Conservation (phyloP, 2,797 vertebrate genomes). For the Sebastes matsubarae region DNA sequence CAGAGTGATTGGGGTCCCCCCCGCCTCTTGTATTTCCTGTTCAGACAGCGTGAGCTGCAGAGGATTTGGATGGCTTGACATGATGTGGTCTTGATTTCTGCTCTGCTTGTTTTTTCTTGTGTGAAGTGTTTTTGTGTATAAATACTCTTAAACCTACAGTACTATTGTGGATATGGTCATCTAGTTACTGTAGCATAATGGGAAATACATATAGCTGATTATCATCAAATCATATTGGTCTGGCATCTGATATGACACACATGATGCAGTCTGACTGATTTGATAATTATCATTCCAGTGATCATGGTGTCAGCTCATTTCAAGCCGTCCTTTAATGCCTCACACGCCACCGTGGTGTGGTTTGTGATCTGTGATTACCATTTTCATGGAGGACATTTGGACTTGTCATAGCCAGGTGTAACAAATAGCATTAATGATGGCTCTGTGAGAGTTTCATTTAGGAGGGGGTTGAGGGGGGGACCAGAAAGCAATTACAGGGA, state of each 20-base stretch:
- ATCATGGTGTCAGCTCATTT: neutral
- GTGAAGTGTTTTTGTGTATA: neutral
- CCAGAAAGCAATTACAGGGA: neutral
- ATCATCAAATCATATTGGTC: neutral
- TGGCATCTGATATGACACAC: neutral
- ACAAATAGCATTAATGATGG: neutral
- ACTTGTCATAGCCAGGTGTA: neutral
- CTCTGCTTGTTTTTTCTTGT: neutral
- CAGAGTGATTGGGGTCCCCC: slow-evolving; percentile 23
- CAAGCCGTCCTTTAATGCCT: neutral
- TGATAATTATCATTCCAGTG: neutral
- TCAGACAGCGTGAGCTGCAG: neutral
- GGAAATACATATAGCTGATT: neutral
- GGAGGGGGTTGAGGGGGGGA: neutral
- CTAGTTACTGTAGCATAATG: neutral
- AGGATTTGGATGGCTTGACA: slow-evolving; percentile 1
- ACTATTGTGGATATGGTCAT: neutral
- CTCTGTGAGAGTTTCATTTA: neutral
- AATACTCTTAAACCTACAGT: neutral
- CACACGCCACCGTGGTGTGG: neutral
- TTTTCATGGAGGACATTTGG: neutral
- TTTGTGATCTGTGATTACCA: neutral
- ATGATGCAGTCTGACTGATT: neutral
- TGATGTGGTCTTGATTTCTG: neutral
- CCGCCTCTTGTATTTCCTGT: slow-evolving; percentile 9